Conservation (phyloP, 1,140 invertebrate species). For the Polypedilum pembai region DNA sequence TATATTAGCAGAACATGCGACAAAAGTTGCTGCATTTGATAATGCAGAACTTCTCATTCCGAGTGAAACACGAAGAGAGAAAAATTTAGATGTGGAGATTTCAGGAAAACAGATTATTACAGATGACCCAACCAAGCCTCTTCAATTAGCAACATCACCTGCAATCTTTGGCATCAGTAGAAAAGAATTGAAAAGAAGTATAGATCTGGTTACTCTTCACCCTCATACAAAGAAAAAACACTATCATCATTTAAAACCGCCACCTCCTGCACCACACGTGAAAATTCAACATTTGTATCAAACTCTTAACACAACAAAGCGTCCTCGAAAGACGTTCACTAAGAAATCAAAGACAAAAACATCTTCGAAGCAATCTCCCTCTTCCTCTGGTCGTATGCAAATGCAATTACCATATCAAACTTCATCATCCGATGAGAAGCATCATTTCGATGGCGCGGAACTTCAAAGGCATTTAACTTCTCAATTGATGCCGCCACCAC, state of each 20-base stretch:
- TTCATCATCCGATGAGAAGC: neutral
- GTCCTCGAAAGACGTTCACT: neutral
- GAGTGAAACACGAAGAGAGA: constrained; percentile 34
- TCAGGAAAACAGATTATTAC: neutral
- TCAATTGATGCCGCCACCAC: constrained; percentile 10
- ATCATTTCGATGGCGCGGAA: constrained; percentile 7
- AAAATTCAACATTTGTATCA: constrained; percentile 21
- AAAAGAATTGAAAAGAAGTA: neutral
- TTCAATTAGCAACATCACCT: neutral
- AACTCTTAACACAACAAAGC: neutral
- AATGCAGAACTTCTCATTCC: constrained; percentile 45
- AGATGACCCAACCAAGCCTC: neutral
- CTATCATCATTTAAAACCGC: constrained; percentile 14
- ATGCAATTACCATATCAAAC: constrained; percentile 17
- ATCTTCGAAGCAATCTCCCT: neutral
- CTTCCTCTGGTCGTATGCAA: neutral
- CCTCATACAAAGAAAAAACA: neutral
- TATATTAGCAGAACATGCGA: constrained; percentile 66
- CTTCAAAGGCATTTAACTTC: neutral
- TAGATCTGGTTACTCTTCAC: neutral
- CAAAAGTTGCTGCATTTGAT: constrained; percentile 45
- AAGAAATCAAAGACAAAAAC: constrained; percentile 7
- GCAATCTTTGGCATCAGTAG: constrained; percentile 11
- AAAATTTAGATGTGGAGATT: neutral
- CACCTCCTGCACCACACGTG: neutral